Percentiles rank a stretch among this genome's conserved stretches.
Evolutionary conservation across 2,113 vertebrate genomes (phyloP).

Genomic region (Misgurnus anguillicaudatus): DNA sequence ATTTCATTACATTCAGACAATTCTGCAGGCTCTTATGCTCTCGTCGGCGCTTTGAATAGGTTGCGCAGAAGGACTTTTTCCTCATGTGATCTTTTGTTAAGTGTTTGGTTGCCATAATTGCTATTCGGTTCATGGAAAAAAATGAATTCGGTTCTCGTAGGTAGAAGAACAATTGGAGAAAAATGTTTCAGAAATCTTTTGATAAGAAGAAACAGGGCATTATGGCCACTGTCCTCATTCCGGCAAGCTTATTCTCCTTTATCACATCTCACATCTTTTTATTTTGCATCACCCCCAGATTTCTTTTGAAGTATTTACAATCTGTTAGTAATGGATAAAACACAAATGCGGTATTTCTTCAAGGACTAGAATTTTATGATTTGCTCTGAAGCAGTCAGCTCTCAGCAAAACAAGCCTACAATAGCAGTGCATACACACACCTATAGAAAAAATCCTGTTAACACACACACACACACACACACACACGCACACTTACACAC

Average conservation of each 20-base stretch:
- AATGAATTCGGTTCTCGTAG: not conserved
- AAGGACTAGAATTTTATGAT: conserved; percentile 48
- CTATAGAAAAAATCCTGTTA: conserved; percentile 9
- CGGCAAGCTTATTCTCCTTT: not conserved
- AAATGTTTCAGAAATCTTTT: conserved; percentile 31
- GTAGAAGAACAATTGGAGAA: conserved; percentile 20
- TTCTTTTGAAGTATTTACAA: conserved; percentile 56
- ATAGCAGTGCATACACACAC: conserved; percentile 35
- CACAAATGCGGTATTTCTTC: conserved; percentile 45
- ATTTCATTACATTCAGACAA: conserved; percentile 41
- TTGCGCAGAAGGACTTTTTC: conserved; percentile 26
- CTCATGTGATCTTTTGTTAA: conserved; percentile 20
- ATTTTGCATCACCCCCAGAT: conserved; percentile 41
- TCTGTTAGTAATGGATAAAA: conserved; percentile 52
- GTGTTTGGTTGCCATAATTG: conserved; percentile 27
- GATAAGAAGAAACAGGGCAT: conserved; percentile 10
- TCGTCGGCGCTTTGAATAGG: not conserved
- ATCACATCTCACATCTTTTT: not conserved
- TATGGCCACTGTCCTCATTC: conserved; percentile 4
- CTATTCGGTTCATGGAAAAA: not conserved
- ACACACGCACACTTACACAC: conserved; percentile 32
- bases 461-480: conserved; percentile 31
- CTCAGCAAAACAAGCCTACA: conserved; percentile 56
- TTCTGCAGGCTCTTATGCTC: not conserved
- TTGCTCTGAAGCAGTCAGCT: conserved; percentile 49